Percentiles rank a stretch among this genome's conserved stretches.
phyloP scores from a whole-genome alignment of 2,888 invertebrate species.

The Cylindroiulus punctatus region DNA sequence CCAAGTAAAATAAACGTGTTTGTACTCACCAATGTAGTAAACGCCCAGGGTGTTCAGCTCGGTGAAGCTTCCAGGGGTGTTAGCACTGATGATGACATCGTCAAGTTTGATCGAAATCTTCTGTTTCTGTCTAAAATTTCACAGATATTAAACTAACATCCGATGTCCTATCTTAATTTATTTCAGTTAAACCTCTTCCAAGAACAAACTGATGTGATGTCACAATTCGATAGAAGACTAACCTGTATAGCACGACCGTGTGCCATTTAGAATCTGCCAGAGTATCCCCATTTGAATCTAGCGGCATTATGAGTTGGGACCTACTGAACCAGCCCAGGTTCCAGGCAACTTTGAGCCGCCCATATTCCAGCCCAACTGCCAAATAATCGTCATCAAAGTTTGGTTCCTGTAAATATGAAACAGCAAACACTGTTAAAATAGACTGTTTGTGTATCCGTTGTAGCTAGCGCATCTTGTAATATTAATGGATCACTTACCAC shows the following conservation, averaged over 20 bases:
- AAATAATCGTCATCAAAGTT: constrained; percentile 48
- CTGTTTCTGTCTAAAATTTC: constrained; percentile 1
- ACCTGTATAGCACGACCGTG: constrained; percentile 1
- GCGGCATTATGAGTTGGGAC: neutral
- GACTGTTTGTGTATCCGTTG: too few species aligned
- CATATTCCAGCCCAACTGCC: constrained; percentile 7
- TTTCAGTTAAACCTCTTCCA: too few species aligned
- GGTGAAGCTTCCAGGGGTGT: constrained; percentile 31
- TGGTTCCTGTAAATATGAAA: constrained; percentile 40
- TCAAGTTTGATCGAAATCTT: constrained; percentile 37
- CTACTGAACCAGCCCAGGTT: constrained; percentile 40
- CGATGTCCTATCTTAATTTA: too few species aligned
- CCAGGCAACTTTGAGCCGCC: constrained; percentile 49
- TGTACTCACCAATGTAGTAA: constrained; percentile 26
- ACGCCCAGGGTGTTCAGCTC: constrained; percentile 52
- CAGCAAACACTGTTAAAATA: neutral
- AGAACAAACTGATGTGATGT: too few species aligned
- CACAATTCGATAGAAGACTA: neutral
- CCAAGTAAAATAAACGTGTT: neutral
- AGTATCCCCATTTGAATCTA: neutral
- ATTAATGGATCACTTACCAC: neutral
- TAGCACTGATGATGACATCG: neutral
- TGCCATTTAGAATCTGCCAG: constrained; percentile 47
- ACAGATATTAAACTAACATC: too few species aligned
- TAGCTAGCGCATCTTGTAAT: neutral